These are phyloP conservation scores for Brachystomella parvula DNA, from an alignment of 1,140 invertebrate genomes.

Conservation along the genomic window DNA sequence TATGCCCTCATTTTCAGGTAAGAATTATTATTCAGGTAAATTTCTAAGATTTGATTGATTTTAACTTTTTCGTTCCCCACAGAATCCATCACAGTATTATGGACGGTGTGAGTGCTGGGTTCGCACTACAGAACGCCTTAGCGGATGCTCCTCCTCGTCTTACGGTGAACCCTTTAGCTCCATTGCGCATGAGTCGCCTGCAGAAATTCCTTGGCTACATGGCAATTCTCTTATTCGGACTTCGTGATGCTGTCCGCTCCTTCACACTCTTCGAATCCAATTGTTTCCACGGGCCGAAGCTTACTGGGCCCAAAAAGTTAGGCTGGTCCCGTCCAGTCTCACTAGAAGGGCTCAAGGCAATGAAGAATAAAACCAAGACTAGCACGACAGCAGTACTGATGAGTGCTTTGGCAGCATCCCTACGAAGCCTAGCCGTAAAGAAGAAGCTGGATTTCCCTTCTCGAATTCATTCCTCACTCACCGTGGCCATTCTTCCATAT, in stretches of 20 bases:
- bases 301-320: slow-evolving; percentile 31
- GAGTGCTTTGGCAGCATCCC: slow-evolving; percentile 20
- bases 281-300: slow-evolving; percentile 22
- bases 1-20: slow-evolving; percentile 23
- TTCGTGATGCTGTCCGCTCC: slow-evolving; percentile 12
- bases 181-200: not conserved
- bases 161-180: slow-evolving; percentile 21
- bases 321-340: slow-evolving; percentile 26
- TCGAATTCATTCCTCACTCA: slow-evolving; percentile 19
- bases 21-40: too few relatives aligned
- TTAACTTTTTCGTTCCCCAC: not conserved
- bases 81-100: slow-evolving; percentile 28
- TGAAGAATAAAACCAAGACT: slow-evolving; percentile 25
- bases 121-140: slow-evolving; percentile 14
- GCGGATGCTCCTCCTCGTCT: slow-evolving; percentile 19
- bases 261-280: slow-evolving; percentile 20
- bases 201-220: slow-evolving; percentile 9
- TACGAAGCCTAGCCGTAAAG: slow-evolving; percentile 20
- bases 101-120: slow-evolving; percentile 28
- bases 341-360: slow-evolving; percentile 19
- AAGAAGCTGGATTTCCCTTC: slow-evolving; percentile 13
- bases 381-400: slow-evolving; percentile 28
- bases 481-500: slow-evolving; percentile 31
- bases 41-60: not conserved
- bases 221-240: slow-evolving; percentile 2